phyloP scores from a whole-genome alignment of 2,113 vertebrate genomes.

The Puntigrus tetrazona region DNA sequence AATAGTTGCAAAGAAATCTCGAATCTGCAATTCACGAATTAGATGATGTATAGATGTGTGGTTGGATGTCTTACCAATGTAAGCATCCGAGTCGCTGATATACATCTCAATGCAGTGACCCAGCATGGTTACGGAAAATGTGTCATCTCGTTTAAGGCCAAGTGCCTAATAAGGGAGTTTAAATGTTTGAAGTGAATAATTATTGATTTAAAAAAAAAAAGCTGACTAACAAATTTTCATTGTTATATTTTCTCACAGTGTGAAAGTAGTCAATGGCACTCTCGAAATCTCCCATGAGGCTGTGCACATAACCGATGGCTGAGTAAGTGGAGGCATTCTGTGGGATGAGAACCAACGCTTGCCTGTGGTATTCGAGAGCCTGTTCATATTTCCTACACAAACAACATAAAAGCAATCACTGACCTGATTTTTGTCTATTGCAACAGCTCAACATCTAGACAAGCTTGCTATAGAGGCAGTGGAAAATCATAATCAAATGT shows the following conservation, averaged over 20 bases:
- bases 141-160: conserved; percentile 95
- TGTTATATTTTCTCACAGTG: conserved; percentile 76
- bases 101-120: conserved; percentile 99
- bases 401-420: background rate
- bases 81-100: conserved; percentile 97
- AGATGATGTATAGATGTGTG: background rate
- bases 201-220: background rate
- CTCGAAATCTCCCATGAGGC: conserved; percentile 97
- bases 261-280: conserved; percentile 98
- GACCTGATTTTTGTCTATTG: conserved; percentile 2
- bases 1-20: background rate
- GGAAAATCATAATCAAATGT: background rate
- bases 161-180: conserved; percentile 82
- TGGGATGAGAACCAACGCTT: conserved; percentile 93
- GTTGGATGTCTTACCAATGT: conserved; percentile 81
- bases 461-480: background rate
- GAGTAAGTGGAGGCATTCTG: conserved; percentile 97
- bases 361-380: conserved; percentile 95
- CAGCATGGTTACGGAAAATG: conserved; percentile 98
- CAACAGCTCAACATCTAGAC: background rate
- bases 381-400: conserved; percentile 83
- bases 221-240: background rate
- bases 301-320: conserved; percentile 95
- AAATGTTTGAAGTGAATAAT: background rate
- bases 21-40: background rate